Evolutionary conservation across 2,888 invertebrate genomes (phyloP).

Genomic region (Monoplex corrugatus): DNA sequence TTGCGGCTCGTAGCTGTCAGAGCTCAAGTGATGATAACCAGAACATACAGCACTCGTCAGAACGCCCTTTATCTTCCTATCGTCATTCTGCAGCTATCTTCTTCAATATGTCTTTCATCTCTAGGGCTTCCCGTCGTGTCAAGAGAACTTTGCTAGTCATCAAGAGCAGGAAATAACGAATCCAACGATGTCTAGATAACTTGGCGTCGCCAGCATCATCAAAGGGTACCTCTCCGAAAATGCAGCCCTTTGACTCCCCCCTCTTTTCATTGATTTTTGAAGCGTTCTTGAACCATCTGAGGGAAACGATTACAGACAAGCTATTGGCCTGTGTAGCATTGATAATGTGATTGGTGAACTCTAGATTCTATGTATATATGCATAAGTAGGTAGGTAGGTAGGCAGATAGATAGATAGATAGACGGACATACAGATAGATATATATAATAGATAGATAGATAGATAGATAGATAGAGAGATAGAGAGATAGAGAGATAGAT

Average conservation of each 20-base stretch:
- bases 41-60: slow-evolving; percentile 33
- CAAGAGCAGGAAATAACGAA: slow-evolving; percentile 35
- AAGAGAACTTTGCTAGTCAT: neutral
- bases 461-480: no score
- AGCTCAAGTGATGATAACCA: neutral
- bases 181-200: no score
- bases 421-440: no score
- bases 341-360: neutral
- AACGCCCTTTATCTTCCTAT: slow-evolving; percentile 6
- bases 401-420: no score
- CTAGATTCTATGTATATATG: no score
- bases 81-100: no score
- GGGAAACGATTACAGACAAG: neutral
- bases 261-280: neutral
- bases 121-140: neutral
- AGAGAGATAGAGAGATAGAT: no score
- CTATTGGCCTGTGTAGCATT: neutral
- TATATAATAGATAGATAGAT: no score
- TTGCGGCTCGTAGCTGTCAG: slow-evolving; percentile 1
- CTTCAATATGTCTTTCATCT: slow-evolving; percentile 33
- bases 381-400: no score
- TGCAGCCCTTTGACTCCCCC: neutral
- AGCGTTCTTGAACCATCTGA: neutral
- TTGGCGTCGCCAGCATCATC: no score
- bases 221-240: neutral